phyloP scores from a whole-genome alignment of 2,888 invertebrate species.

The Nowickia ferox region DNA sequence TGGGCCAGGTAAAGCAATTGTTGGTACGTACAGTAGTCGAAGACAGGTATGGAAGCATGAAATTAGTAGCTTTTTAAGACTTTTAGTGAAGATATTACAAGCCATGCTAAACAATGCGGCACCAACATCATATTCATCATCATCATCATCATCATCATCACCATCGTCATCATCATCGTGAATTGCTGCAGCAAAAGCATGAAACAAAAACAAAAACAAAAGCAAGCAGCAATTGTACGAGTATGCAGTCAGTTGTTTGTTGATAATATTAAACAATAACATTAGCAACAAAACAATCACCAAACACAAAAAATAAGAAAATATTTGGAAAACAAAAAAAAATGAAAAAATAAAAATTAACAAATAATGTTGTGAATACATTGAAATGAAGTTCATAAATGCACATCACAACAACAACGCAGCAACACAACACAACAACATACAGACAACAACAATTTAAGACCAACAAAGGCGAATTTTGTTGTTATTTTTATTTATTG shows the following conservation, averaged over 20 bases:
- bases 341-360: conserved; percentile 31
- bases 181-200: conserved; percentile 7
- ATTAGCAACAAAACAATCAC: conserved; percentile 50
- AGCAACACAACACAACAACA: conserved; percentile 10
- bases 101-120: conserved; percentile 66
- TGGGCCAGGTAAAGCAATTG: conserved; percentile 24
- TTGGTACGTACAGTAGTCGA: conserved; percentile 9
- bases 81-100: conserved; percentile 74
- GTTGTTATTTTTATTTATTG: conserved; percentile 43
- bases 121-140: conserved; percentile 12
- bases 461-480: conserved; percentile 47
- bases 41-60: conserved; percentile 69
- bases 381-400: conserved; percentile 64
- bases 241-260: conserved; percentile 31
- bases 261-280: conserved; percentile 65
- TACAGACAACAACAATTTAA: conserved; percentile 22
- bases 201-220: background rate
- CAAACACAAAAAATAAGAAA: conserved; percentile 36
- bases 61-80: conserved; percentile 69
- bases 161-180: conserved; percentile 12
- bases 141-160: background rate
- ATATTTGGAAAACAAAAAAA: background rate
- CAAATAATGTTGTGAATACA: conserved; percentile 63
- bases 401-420: conserved; percentile 31
- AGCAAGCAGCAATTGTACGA: background rate